Conservation (phyloP, 2,797 vertebrate species). For the Buceros bicornis region DNA sequence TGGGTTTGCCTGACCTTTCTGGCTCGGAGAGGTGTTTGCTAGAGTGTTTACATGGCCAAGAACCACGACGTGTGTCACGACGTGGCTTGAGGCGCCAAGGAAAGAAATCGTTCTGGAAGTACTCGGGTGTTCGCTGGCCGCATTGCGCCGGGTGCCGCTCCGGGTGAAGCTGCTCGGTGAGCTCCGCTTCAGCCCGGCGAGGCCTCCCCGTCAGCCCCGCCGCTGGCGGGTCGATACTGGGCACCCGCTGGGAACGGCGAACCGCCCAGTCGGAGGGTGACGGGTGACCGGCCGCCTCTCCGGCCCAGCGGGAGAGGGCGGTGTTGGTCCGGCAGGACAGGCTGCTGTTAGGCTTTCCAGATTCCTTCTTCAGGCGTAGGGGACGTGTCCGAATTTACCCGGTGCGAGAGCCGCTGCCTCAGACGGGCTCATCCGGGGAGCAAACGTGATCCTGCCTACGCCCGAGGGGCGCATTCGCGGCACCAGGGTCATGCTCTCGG, state of each 20-base stretch:
- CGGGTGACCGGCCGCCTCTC: not conserved
- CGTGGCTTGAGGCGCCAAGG: not conserved
- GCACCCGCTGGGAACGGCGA: accelerated
- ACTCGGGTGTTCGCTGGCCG: accelerated
- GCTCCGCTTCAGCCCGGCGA: accelerated
- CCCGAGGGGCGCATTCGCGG: not conserved
- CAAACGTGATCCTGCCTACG: not conserved
- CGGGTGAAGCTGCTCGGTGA: not conserved
- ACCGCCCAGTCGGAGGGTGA: accelerated
- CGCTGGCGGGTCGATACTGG: not conserved
- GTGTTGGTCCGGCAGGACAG: not conserved
- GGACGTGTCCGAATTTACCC: not conserved
- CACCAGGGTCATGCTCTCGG: not conserved
- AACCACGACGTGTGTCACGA: not conserved
- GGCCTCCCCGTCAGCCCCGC: not conserved
- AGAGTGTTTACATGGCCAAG: accelerated
- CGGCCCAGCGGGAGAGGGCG: constrained; percentile 19
- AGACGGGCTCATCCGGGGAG: not conserved
- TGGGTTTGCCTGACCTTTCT: accelerated
- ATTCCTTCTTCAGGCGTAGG: not conserved
- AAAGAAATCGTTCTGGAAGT: not conserved
- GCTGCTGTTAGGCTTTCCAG: accelerated
- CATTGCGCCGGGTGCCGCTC: not conserved
- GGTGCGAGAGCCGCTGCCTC: not conserved
- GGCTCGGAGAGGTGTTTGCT: not conserved